Conservation (phyloP, 1,140 invertebrate genomes). For the Hypsibius dujardini region DNA sequence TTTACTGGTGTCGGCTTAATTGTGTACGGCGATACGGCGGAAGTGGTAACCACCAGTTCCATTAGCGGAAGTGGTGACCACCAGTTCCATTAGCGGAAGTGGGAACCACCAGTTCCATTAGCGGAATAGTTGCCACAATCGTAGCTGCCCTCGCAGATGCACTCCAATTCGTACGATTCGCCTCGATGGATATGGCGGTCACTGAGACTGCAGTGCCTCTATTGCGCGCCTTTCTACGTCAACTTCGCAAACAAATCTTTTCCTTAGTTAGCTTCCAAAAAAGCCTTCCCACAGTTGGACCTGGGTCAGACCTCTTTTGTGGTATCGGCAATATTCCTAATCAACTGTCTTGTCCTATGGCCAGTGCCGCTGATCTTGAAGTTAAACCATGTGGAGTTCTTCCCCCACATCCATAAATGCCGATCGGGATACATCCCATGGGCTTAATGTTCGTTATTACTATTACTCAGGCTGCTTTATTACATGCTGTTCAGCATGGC, state of each 20-base stretch:
- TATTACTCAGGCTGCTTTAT: background rate
- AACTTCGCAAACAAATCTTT: too few species aligned
- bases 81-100: too few species aligned
- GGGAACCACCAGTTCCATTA: background rate
- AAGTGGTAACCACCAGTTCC: too few species aligned
- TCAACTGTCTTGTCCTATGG: conserved; percentile 1
- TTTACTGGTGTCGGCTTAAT: background rate
- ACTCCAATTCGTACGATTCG: background rate
- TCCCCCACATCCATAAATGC: background rate
- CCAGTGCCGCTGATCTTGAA: background rate
- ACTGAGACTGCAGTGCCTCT: too few species aligned
- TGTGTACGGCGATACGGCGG: background rate
- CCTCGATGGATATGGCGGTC: too few species aligned
- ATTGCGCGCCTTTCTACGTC: too few species aligned
- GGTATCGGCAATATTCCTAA: background rate
- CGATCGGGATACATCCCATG: background rate
- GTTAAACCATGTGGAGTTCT: background rate
- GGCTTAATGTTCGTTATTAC: background rate
- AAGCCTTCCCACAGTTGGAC: background rate
- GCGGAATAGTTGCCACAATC: background rate
- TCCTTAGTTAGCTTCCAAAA: conserved; percentile 6
- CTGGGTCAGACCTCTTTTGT: background rate
- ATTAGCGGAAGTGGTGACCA: too few species aligned
- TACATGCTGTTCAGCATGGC: background rate
- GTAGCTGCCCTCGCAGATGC: background rate